A percentile compares a stretch with the other conserved stretches of the same genome.
Evolutionary conservation across 2,797 vertebrate genomes (phyloP).

Genomic region (Anomalospiza imberbis): DNA sequence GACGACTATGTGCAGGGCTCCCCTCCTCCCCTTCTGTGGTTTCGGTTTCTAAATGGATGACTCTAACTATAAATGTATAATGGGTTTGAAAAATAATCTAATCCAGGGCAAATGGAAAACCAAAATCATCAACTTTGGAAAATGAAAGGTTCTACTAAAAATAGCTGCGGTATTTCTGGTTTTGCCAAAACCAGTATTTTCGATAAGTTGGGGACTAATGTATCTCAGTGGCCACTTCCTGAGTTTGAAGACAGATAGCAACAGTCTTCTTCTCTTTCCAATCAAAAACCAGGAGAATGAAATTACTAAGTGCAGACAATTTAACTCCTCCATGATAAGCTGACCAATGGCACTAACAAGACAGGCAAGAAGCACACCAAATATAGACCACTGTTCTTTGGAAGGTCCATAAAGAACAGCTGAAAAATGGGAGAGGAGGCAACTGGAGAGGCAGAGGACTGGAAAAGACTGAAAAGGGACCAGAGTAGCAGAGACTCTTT

Average conservation of each 20-base stretch:
- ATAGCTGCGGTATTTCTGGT: slow-evolving; percentile 1
- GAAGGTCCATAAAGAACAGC: not conserved
- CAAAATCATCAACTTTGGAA: slow-evolving; percentile 2
- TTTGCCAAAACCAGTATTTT: not conserved
- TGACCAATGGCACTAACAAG: not conserved
- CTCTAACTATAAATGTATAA: not conserved
- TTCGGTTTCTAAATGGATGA: not conserved
- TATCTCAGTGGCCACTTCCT: not conserved
- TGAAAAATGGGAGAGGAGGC: not conserved
- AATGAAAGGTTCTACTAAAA: slow-evolving; percentile 26
- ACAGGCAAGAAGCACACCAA: not conserved
- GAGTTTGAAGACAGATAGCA: not conserved
- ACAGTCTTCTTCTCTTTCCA: not conserved
- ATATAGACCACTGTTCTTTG: not conserved
- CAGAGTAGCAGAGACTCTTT: not conserved
- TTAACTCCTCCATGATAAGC: not conserved
- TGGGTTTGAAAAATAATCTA: slow-evolving; percentile 1
- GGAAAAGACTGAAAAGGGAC: not conserved
- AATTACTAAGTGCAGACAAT: not conserved
- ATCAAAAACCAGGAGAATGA: not conserved
- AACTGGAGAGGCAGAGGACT: not conserved
- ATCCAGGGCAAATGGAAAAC: slow-evolving; percentile 3
- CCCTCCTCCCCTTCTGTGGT: not conserved
- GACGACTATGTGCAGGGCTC: not conserved
- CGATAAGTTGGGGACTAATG: not conserved